Conservation (phyloP, 2,888 invertebrate genomes). For the Cabera pusaria region DNA sequence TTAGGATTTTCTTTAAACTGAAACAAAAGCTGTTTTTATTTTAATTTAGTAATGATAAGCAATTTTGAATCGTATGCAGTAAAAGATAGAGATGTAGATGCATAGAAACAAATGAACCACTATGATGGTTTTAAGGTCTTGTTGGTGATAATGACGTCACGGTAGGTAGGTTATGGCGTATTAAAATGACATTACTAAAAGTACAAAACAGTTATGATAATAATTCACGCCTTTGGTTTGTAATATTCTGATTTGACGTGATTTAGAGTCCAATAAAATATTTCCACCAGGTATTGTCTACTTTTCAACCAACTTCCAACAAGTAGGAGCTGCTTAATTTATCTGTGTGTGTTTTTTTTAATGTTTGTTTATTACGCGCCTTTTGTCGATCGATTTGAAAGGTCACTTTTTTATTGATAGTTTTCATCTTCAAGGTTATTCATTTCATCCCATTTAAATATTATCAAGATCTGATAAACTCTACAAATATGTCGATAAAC, state of each 20-base stretch:
- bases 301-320: no score
- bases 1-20: constrained; percentile 36
- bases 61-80: constrained; percentile 33
- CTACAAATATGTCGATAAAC: no score
- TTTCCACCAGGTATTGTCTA: no score
- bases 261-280: constrained; percentile 31
- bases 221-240: constrained; percentile 64
- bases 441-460: no score
- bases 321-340: no score
- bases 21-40: constrained; percentile 11
- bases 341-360: no score
- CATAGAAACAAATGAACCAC: no score
- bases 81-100: constrained; percentile 5
- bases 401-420: no score
- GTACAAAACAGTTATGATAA: constrained; percentile 62
- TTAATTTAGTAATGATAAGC: neutral
- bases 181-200: constrained; percentile 79
- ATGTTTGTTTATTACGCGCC: no score
- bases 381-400: no score
- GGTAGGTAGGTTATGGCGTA: constrained; percentile 61
- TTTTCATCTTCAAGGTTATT: no score
- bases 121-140: constrained; percentile 15
- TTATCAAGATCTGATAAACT: no score
- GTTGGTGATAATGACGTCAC: constrained; percentile 74
- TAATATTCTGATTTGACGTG: constrained; percentile 46